Evolutionary conservation across 2,113 vertebrate species (phyloP).

Genomic region (Coryphaenoides rupestris): DNA sequence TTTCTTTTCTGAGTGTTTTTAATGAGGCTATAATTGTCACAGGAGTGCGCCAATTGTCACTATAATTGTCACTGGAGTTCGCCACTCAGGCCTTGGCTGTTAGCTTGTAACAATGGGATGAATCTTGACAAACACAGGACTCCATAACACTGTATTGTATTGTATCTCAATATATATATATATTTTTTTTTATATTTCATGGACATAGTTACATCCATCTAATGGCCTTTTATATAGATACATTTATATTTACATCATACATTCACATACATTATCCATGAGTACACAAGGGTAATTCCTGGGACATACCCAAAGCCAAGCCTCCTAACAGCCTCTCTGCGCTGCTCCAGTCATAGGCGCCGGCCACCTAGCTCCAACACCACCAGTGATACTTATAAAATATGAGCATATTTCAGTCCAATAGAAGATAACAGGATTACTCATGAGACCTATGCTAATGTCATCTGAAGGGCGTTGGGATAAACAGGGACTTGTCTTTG

Average conservation of each 20-base stretch:
- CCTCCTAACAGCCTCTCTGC: constrained; percentile 53
- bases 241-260: too few species aligned
- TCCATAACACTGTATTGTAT: not conserved
- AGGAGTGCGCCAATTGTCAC: too few species aligned
- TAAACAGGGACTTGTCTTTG: constrained; percentile 67
- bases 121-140: not conserved
- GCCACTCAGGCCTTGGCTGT: not conserved
- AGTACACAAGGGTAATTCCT: constrained; percentile 12
- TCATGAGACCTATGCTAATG: constrained; percentile 72
- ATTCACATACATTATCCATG: too few species aligned
- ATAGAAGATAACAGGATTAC: constrained; percentile 63
- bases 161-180: not conserved
- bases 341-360: not conserved
- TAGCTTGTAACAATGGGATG: not conserved
- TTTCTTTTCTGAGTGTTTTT: too few species aligned
- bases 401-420: constrained; percentile 63
- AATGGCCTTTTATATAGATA: too few species aligned
- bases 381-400: constrained; percentile 63
- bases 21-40: too few species aligned
- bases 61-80: too few species aligned
- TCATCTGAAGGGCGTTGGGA: constrained; percentile 74
- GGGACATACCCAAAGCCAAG: constrained; percentile 54
- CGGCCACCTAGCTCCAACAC: constrained; percentile 52
- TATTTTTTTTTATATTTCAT: too few species aligned
- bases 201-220: too few species aligned